Conservation (phyloP, 2,888 invertebrate species). For the Caenorhabditis virilis region DNA sequence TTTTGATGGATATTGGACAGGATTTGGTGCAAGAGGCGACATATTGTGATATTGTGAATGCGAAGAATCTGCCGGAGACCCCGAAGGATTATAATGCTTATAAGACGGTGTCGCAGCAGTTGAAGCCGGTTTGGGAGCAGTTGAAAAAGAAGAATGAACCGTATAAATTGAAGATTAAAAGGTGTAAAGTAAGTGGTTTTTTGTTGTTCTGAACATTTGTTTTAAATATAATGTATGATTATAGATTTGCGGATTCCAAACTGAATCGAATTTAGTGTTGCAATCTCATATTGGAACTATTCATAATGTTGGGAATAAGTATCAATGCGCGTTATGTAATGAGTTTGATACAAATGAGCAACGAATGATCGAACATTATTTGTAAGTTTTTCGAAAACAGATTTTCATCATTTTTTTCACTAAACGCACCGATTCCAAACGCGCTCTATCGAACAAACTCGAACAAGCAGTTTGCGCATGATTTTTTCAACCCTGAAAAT, state of each 20-base stretch:
- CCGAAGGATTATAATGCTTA: conserved; percentile 67
- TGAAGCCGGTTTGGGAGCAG: conserved; percentile 66
- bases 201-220: too few relatives aligned
- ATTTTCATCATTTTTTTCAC: too few relatives aligned
- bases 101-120: conserved; percentile 65
- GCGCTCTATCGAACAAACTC: too few relatives aligned
- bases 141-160: conserved; percentile 60
- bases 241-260: conserved; percentile 62
- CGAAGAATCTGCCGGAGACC: conserved; percentile 63
- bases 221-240: too few relatives aligned
- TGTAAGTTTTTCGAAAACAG: conserved; percentile 52
- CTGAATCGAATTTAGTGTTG: conserved; percentile 57
- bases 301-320: conserved; percentile 53
- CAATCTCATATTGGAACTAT: conserved; percentile 53
- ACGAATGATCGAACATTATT: conserved; percentile 59
- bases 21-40: conserved; percentile 67
- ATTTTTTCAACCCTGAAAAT: too few relatives aligned
- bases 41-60: conserved; percentile 67
- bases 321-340: conserved; percentile 61
- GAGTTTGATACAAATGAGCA: conserved; percentile 64
- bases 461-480: too few relatives aligned
- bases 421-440: too few relatives aligned
- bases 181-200: too few relatives aligned
- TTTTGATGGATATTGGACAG: conserved; percentile 65
- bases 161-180: conserved; percentile 53